Percentiles rank a stretch among this genome's conserved stretches.
phyloP scores from a whole-genome alignment of 2,797 vertebrate genomes.

The Corythornis leucogaster region DNA sequence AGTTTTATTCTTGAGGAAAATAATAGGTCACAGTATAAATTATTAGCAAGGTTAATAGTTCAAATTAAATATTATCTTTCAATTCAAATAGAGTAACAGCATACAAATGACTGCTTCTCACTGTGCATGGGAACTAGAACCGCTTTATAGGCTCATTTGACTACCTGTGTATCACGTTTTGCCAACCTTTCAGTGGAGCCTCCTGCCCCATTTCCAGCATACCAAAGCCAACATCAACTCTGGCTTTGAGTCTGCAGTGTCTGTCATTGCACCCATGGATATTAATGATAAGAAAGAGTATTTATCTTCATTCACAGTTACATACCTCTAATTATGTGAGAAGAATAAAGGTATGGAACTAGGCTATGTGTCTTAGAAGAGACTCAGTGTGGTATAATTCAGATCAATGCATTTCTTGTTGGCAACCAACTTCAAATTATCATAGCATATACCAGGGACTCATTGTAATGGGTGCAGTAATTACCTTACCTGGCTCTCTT shows the following conservation, averaged over 20 bases:
- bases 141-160: conserved; percentile 17
- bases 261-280: not conserved
- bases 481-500: not conserved
- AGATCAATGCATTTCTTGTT: accelerated
- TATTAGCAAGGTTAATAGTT: conserved; percentile 46
- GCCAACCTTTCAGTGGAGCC: not conserved
- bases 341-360: not conserved
- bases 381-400: not conserved
- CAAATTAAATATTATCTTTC: conserved; percentile 30
- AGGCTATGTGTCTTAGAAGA: conserved; percentile 6
- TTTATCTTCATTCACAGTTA: not conserved
- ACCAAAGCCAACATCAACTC: not conserved
- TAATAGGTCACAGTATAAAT: not conserved
- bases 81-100: not conserved
- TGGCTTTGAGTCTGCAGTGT: not conserved
- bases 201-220: not conserved
- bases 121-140: conserved; percentile 28
- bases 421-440: conserved; percentile 8
- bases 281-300: not conserved
- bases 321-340: not conserved
- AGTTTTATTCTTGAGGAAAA: not conserved
- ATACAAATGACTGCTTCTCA: conserved; percentile 12
- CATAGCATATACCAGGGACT: not conserved
- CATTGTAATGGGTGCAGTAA: not conserved
- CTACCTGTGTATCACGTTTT: conserved; percentile 20